Conservation (phyloP, 2,797 vertebrate genomes). For the Hylomyscus alleni region DNA sequence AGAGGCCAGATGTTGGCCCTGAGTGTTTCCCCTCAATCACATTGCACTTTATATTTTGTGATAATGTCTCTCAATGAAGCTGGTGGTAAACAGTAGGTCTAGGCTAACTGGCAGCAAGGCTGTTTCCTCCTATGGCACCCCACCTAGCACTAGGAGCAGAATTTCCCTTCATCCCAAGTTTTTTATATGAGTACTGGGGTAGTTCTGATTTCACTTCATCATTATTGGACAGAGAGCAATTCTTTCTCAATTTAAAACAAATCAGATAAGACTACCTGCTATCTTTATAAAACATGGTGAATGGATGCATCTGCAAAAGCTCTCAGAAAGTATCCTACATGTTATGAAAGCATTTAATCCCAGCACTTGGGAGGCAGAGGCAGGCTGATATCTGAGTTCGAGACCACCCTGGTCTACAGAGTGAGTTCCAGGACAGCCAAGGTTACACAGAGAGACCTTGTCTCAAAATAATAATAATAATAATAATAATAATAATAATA, state of each 20-base stretch:
- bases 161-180: not conserved
- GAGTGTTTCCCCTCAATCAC: not conserved
- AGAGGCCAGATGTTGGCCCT: not conserved
- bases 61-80: not conserved
- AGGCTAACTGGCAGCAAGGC: not conserved
- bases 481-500: too few species aligned
- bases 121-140: too few species aligned
- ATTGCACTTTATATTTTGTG: not conserved
- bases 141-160: not conserved
- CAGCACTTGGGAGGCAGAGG: too few species aligned
- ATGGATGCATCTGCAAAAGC: not conserved
- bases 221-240: not conserved
- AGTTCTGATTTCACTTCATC: not conserved
- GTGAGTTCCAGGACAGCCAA: too few species aligned
- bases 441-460: too few species aligned
- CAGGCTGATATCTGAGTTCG: too few species aligned
- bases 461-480: too few species aligned
- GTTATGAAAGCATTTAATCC: not conserved
- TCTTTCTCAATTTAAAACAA: slow-evolving; percentile 9
- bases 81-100: too few species aligned
- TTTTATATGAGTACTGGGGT: not conserved
- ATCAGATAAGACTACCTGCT: not conserved
- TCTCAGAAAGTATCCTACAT: not conserved
- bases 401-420: too few species aligned
- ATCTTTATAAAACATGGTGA: not conserved